A percentile compares a stretch with the other conserved stretches of the same genome.
phyloP scores from a whole-genome alignment of 2,888 invertebrate species.

The Dicyrtomina minuta region DNA sequence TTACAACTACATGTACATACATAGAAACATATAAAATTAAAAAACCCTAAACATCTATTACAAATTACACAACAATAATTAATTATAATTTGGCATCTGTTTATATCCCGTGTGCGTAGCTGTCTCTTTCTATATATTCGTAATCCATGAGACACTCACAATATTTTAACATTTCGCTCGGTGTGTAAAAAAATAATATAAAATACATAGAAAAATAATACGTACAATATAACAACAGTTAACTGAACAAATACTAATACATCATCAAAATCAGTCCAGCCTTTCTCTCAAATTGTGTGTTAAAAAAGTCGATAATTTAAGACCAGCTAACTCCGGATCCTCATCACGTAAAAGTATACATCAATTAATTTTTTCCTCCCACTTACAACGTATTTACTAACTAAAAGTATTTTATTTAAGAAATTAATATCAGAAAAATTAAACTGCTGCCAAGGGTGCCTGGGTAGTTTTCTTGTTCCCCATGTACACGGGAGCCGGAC shows the following conservation, averaged over 20 bases:
- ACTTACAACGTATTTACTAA: not conserved
- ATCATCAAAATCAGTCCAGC: not conserved
- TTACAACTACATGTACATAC: too few species aligned
- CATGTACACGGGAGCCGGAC: constrained; percentile 32
- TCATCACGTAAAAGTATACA: not conserved
- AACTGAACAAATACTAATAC: too few species aligned
- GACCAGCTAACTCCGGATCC: not conserved
- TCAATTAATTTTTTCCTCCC: not conserved
- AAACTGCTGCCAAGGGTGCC: not conserved
- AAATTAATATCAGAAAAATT: not conserved
- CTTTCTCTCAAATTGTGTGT: not conserved
- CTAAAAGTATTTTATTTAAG: not conserved
- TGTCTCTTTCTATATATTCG: not conserved
- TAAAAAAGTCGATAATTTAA: constrained; percentile 2
- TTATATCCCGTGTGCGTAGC: not conserved
- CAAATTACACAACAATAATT: constrained; percentile 19
- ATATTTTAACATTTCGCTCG: not conserved
- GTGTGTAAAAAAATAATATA: too few species aligned
- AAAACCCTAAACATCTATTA: too few species aligned
- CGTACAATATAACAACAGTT: too few species aligned
- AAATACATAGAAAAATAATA: too few species aligned
- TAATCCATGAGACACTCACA: not conserved
- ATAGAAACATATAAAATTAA: too few species aligned
- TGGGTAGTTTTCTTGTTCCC: constrained; percentile 11
- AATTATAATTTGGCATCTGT: constrained; percentile 9